Base-by-base conservation (phyloP, 1,140 invertebrate species). In the Aphelenchoides fujianensis region DNA sequence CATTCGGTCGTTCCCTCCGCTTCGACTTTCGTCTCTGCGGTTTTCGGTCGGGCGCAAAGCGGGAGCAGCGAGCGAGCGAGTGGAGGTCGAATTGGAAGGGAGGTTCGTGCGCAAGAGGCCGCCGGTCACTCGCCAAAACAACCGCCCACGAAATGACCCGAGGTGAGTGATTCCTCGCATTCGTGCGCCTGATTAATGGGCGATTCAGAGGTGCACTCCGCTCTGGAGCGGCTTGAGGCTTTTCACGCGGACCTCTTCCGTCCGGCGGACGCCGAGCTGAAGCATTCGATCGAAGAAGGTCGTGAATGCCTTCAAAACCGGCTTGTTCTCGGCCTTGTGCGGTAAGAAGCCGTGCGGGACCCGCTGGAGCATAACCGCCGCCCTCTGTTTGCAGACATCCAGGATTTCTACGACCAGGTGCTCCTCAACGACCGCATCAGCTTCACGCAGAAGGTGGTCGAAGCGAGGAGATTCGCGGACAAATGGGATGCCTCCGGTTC, bases 391-490 rank as follows among this genome's bases (percentile, higher is more conserved):
- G 16, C 59, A 77, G 75, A 77, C 41, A 68, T 77, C 16, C 78
- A 77, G 19, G 75, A 77, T 16, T 80, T 80, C 57, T 77, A 77
- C 41, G 78, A 77, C 3, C 59, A 64, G 41, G 63, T 80, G 27
- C 32, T 77, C 2, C n/a, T 78, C 19, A 80, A 80, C 52, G 66
- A 72, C 30, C 34, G 52, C 28, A 64, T 78, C 16, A 9, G 67
- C 7, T 53, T 74, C 32, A 41, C 12, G 7, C 68, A 69, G 12
- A 57, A 79, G 59, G 37, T 75, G 37, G 57, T 63, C 35, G 75
- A 79, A 36, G 73, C 78, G 5, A 63, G 64, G 12, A 55, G 36
- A 3, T 77, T 77, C 59, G 77, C 73, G 9, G 61, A 48, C 31
- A 35, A 68, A 37, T 77, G 75, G 75, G 71, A 80, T 7, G 55